Evolutionary conservation across 64 coral and sea anemone species (phyloP).

Genomic region (Porites lutea): DNA sequence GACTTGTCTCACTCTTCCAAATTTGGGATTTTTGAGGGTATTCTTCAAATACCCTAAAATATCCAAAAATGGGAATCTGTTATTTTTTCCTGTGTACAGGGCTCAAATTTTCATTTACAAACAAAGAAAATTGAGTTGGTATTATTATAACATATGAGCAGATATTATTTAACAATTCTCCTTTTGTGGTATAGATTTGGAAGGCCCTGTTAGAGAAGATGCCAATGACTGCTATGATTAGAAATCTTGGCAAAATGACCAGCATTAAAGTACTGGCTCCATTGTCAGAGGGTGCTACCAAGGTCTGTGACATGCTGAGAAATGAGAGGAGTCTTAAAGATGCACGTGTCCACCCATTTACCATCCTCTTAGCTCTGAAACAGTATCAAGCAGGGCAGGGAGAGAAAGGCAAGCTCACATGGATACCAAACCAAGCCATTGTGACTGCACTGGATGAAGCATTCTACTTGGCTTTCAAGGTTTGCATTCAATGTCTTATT

Average conservation of each 20-base stretch:
- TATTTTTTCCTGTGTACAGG: no score
- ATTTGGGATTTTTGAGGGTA: no score
- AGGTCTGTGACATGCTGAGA: slow-evolving; percentile 56
- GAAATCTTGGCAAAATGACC: slow-evolving; percentile 97
- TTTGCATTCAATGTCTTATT: slow-evolving; percentile 1
- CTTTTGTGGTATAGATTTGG: slow-evolving; percentile 72
- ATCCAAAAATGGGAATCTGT: no score
- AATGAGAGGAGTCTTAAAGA: slow-evolving; percentile 45
- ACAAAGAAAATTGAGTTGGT: no score
- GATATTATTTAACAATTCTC: background rate
- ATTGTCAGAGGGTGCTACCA: slow-evolving; percentile 37
- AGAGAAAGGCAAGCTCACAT: slow-evolving; percentile 79
- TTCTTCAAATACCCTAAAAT: no score
- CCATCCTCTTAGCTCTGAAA: slow-evolving; percentile 80
- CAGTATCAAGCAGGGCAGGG: slow-evolving; percentile 83
- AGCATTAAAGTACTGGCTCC: slow-evolving; percentile 65
- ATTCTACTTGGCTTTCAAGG: slow-evolving; percentile 94
- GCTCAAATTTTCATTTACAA: no score
- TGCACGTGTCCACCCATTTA: slow-evolving; percentile 93
- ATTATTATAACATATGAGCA: no score
- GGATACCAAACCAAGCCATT: slow-evolving; percentile 75
- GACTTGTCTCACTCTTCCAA: no score
- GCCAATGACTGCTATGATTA: slow-evolving; percentile 99
- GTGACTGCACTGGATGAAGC: slow-evolving; percentile 79
- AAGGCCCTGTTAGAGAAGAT: slow-evolving; percentile 94